Conservation (phyloP, 2,888 invertebrate genomes). For the Sphaerolaimus hirsutus region DNA sequence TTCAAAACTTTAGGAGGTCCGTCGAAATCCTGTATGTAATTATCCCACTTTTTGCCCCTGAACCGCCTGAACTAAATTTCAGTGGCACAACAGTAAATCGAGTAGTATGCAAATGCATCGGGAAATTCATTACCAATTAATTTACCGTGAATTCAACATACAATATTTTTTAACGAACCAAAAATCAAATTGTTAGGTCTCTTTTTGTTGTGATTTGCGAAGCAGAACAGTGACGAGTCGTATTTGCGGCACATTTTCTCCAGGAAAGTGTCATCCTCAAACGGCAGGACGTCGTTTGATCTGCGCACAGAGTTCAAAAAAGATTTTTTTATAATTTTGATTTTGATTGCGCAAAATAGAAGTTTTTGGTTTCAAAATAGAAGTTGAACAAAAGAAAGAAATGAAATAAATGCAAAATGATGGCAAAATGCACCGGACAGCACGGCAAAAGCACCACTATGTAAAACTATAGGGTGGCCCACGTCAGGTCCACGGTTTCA, state of each 20-base stretch:
- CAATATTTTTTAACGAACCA: too few relatives aligned
- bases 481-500: too few relatives aligned
- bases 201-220: conserved; percentile 77
- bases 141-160: too few relatives aligned
- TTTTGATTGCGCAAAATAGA: neutral
- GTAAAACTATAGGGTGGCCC: too few relatives aligned
- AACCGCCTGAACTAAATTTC: neutral
- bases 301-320: conserved; percentile 10
- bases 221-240: conserved; percentile 65
- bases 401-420: too few relatives aligned
- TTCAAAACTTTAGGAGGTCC: too few relatives aligned
- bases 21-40: neutral
- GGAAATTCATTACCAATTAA: too few relatives aligned
- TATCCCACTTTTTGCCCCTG: conserved; percentile 11
- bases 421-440: too few relatives aligned
- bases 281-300: conserved; percentile 26
- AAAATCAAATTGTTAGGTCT: conserved; percentile 68
- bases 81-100: too few relatives aligned
- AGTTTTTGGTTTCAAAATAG: neutral
- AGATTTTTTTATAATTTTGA: neutral
- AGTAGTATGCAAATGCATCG: too few relatives aligned
- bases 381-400: conserved; percentile 1
- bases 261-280: conserved; percentile 62
- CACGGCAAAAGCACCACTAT: too few relatives aligned
- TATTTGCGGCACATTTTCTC: conserved; percentile 47